Evolutionary conservation across 2,797 vertebrate species (phyloP).

Genomic region (Chrysocyon brachyurus): DNA sequence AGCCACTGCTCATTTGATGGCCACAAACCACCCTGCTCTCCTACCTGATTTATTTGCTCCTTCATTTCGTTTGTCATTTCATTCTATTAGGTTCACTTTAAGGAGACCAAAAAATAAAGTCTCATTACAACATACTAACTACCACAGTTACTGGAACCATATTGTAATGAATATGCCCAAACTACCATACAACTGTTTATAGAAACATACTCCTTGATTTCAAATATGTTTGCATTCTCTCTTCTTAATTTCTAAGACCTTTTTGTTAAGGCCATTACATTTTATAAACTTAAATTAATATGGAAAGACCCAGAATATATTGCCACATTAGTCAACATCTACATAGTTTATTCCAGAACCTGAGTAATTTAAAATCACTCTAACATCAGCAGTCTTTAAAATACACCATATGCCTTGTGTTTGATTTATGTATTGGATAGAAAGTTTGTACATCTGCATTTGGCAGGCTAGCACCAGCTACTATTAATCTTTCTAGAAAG

Average conservation of each 20-base stretch:
- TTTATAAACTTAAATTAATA: slow-evolving; percentile 80
- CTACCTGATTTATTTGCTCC: not conserved
- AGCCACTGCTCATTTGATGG: not conserved
- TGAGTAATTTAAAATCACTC: slow-evolving; percentile 80
- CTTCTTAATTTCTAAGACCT: slow-evolving; percentile 57
- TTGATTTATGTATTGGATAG: slow-evolving; percentile 83
- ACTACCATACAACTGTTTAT: not conserved
- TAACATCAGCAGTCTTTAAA: slow-evolving; percentile 77
- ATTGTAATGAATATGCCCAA: not conserved
- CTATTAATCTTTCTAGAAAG: slow-evolving; percentile 86
- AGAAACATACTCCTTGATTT: slow-evolving; percentile 23
- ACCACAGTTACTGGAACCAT: not conserved
- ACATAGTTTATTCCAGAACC: slow-evolving; percentile 65
- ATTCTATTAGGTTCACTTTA: not conserved
- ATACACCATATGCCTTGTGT: slow-evolving; percentile 70
- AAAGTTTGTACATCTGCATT: slow-evolving; percentile 78
- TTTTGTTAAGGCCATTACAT: slow-evolving; percentile 61
- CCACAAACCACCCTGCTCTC: not conserved
- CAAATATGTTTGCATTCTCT: slow-evolving; percentile 52
- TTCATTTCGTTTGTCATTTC: not conserved
- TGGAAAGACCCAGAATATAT: slow-evolving; percentile 73
- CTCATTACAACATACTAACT: not conserved
- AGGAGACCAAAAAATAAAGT: slow-evolving; percentile 16
- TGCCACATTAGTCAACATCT: slow-evolving; percentile 73
- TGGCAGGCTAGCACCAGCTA: slow-evolving; percentile 81